Evolutionary conservation across 2,888 invertebrate species (phyloP), one percentile per base, ranked within the genome.

Genomic region (Pyrochroa serraticornis): DNA sequence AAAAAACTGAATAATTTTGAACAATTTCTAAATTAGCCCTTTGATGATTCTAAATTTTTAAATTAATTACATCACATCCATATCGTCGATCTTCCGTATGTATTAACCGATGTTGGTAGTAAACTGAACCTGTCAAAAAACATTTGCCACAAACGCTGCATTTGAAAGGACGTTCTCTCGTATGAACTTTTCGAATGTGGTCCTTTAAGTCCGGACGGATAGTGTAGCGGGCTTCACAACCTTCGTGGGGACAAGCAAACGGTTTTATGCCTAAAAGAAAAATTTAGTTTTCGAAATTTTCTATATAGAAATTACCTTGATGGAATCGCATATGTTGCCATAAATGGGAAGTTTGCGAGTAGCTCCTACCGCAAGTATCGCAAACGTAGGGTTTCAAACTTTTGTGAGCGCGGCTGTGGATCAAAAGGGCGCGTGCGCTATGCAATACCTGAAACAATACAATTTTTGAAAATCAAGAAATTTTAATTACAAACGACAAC

Each of bases 291-390:
- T n/a, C 8, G 30, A 43, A 8, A 44, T 3, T 50, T 37, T 41
- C 33, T 14, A 41, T 30, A 31, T n/a, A 9, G 32, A 14, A 31
- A 12, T 47, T 74, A 79, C 85, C 86, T 81, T 85, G 84, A 72
- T 87, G 86, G 65, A 87, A 87, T 62, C 86, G 78, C 74, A 86
- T 82, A 68, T 87, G 87, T 52, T 87, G 86, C 85, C 86, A 86
- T 66, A 87, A 78, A 70, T 87, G 86, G 47, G 85, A 85, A 0
- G 86, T 86, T 70, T 87, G 86, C 0, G 86, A 80, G 65, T 84
- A 84, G 3, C 84, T 83, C 59, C 83, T 80, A n/a, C 85, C 85
- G 63, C 86, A 86, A 39, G 85, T 82, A 65, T 86, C 86, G 64
- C 86, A 86, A 5, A 84, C 78, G 65, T 83, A 84, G 30, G 83